Percentiles rank a stretch among this genome's conserved stretches.
These are phyloP conservation scores for Eupsilia transversa DNA, from an alignment of 2,888 invertebrate species.

Conservation along the genomic window DNA sequence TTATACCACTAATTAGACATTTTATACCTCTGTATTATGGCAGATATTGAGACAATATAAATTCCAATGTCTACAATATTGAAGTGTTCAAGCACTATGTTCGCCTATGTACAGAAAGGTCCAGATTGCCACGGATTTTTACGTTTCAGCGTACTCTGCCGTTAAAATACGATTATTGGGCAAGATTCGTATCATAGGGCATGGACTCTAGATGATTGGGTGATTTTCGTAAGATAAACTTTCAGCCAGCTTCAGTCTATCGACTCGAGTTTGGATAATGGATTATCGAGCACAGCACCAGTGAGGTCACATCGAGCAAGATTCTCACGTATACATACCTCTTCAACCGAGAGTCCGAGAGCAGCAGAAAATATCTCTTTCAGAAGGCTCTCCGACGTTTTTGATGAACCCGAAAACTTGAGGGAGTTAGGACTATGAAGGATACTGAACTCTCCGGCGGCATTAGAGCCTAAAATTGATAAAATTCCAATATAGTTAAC, in stretches of 20 bases:
- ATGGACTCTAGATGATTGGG: neutral
- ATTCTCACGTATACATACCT: conserved; percentile 82
- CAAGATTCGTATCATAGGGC: neutral
- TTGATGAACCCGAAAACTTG: conserved; percentile 92
- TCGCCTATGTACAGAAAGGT: neutral
- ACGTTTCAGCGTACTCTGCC: neutral
- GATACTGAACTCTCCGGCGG: conserved; percentile 92
- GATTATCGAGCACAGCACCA: neutral
- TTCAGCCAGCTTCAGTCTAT: neutral
- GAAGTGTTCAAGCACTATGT: neutral
- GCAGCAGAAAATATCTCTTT: conserved; percentile 93
- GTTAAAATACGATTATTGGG: neutral
- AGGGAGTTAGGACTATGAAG: conserved; percentile 93
- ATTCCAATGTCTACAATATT: neutral
- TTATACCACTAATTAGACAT: conserved; percentile 1
- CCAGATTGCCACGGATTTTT: neutral
- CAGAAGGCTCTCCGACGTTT: conserved; percentile 91
- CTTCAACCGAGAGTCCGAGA: conserved; percentile 93
- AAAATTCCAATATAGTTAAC: neutral
- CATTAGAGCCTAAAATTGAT: conserved; percentile 86
- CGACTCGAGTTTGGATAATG: neutral
- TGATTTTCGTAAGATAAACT: neutral
- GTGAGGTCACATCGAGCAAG: neutral
- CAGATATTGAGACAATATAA: neutral
- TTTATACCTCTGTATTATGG: too few species aligned